Evolutionary conservation across 2,797 vertebrate species (phyloP).

Genomic region (Thalassophryne amazonica): DNA sequence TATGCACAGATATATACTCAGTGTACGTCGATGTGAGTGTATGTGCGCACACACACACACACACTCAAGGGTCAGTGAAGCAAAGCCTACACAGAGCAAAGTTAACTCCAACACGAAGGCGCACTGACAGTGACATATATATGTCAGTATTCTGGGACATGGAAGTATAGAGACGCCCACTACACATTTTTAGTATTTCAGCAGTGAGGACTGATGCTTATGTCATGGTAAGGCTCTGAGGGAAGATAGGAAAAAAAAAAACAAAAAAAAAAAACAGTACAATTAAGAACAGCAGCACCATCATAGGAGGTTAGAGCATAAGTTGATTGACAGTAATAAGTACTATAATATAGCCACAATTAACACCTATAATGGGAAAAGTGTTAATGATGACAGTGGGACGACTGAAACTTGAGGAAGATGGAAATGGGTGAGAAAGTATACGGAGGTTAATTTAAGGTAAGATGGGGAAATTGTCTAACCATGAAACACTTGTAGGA

Average conservation of each 20-base stretch:
- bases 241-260: background rate
- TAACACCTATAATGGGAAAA: constrained; percentile 60
- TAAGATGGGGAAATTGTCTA: too few species aligned
- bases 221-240: constrained; percentile 23
- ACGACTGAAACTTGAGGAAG: background rate
- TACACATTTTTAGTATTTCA: background rate
- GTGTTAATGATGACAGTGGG: constrained; percentile 40
- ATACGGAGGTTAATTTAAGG: background rate
- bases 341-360: constrained; percentile 56
- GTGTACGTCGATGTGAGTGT: constrained; percentile 7
- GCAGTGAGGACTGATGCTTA: background rate
- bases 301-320: constrained; percentile 15
- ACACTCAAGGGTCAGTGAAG: background rate
- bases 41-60: background rate
- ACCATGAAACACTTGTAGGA: too few species aligned
- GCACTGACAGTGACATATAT: constrained; percentile 8
- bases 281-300: constrained; percentile 22
- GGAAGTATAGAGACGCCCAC: constrained; percentile 2
- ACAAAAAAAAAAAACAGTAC: constrained; percentile 3
- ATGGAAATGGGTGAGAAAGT: constrained; percentile 2
- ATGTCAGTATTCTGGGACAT: background rate
- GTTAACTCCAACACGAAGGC: background rate
- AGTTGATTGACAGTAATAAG: constrained; percentile 41
- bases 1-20: background rate
- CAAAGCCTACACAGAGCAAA: background rate